Percentiles rank a stretch among this genome's conserved stretches.
phyloP scores from a whole-genome alignment of 2,888 invertebrate species.

The Euclidia mi region DNA sequence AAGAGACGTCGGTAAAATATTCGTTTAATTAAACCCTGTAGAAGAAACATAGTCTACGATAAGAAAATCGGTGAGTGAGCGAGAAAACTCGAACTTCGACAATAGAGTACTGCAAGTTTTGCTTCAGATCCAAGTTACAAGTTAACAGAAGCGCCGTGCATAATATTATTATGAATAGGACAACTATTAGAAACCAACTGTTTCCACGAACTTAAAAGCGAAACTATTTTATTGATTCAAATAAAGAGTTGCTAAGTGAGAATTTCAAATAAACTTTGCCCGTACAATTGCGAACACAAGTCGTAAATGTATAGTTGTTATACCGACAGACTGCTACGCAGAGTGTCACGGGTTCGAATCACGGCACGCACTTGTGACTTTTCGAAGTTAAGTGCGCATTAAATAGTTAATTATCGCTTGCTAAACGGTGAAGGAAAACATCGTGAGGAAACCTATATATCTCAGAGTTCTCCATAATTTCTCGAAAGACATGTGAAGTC shows the following conservation, averaged over 20 bases:
- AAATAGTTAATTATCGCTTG: no score
- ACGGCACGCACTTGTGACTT: no score
- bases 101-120: constrained; percentile 25
- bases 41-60: constrained; percentile 1
- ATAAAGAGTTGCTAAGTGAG: constrained; percentile 45
- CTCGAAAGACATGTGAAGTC: no score
- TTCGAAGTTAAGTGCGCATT: no score
- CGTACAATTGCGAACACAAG: constrained; percentile 57
- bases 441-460: no score
- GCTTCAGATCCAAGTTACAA: constrained; percentile 23
- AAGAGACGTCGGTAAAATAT: no score
- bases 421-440: no score
- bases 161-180: constrained; percentile 7
- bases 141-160: constrained; percentile 28
- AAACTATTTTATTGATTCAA: constrained; percentile 44
- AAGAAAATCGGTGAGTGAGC: not conserved
- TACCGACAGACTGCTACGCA: no score
- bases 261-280: constrained; percentile 38
- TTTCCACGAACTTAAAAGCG: constrained; percentile 30
- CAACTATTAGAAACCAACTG: constrained; percentile 29
- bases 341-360: no score
- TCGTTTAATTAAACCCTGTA: not conserved
- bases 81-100: constrained; percentile 20
- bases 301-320: constrained; percentile 67
- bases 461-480: no score